Evolutionary conservation across 2,797 vertebrate species (phyloP), one percentile per base, ranked within the genome.

Genomic region (Mus caroli): DNA sequence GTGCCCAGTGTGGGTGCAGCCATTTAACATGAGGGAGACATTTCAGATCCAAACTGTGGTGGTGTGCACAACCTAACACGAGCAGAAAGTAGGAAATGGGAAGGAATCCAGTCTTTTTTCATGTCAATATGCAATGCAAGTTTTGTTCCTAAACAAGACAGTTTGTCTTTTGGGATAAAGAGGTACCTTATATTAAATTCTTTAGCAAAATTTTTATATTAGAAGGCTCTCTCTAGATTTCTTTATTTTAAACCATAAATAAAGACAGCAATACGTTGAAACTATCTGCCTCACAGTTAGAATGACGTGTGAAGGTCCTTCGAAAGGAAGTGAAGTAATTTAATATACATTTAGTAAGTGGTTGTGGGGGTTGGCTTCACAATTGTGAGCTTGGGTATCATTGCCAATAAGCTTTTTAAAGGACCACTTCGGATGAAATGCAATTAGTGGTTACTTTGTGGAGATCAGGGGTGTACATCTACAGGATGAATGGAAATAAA

Each of bases 401-500:
- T 90, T 87, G 40, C 83, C 94, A 94, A 91, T 79, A 78, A 94
- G 69, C 90, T 77, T 94, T 97, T 94, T 94, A 92, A 94, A 95
- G 95, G 91, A 97, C 96, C 75, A 89, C 69, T 98, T 80, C 85
- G 76, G 95, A 90, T 87, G 94, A 97, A 96, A 96, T 84, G 73
- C 92, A 96, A 96, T 97, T 98, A 97, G 96, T 84, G 97, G 96
- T 95, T 96, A 91, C 96, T 95, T 91, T 94, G 94, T 94, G 94
- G 94, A 83, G 85, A 64, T 92, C 88, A 37, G 60, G 90, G 77
- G 50, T 71, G 40, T 85, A 83, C 3, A 80, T 69, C 82, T 95
- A 95, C 96, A 96, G 96, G 95, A 97, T 95, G 88, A 87, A 91
- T 2, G 95, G 93, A 97, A 94, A 90, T 92, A 92, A 96, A 97